Base-by-base conservation (phyloP, 2,113 vertebrate genomes). In the Zosterops japonicus region DNA sequence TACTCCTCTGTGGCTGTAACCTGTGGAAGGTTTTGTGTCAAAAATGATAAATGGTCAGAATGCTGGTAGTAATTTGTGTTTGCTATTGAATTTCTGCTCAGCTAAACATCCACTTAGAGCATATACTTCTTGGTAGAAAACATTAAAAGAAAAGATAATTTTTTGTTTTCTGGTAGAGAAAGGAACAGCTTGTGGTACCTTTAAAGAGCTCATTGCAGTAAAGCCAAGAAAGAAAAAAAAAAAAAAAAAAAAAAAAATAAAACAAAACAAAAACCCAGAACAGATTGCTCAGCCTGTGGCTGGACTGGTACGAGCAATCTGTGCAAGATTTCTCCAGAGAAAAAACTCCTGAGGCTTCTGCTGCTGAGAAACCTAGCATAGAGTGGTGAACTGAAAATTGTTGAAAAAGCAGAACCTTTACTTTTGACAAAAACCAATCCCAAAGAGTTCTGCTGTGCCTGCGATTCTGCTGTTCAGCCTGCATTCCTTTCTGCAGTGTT, bases 201-300 rank as follows among this genome's bases (percentile, higher is more conserved):
- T 94, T 92, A 85, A 90, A 78, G 89, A 93, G 52, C 39, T 90
- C 57, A 12, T 63, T 86, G 63, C 4, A 1, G 23, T 77, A 71
- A 83, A 95, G 89, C 90, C 82, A 90, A 87, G 70, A 63, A 84
- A 46, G n/a, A 15, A 49, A 81, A 12, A 14, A 10, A 15, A 52
- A 15, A 22, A 25, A 39, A 10, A 39, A 39, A 39, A 39, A 39
- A 39, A 68, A 14, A 11, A 15, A 53, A 22, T 10, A 27, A 76
- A 60, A n/a, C 18, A 36, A 50, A 77, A 39, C 41, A 83, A 70
- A 93, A 90, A 23, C 3, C 10, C 24, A 67, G 83, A 95, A 94
- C 89, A 95, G 89, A 97, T 93, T 96, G 93, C 92, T 90, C 93
- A 94, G 82, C 90, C 94, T 90, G 82, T 96, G 91, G 91, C 94